Evolutionary conservation across 2,888 invertebrate species (phyloP), one percentile per base, ranked within the genome.

Genomic region (Scaptodrosophila latifasciaeformis): DNA sequence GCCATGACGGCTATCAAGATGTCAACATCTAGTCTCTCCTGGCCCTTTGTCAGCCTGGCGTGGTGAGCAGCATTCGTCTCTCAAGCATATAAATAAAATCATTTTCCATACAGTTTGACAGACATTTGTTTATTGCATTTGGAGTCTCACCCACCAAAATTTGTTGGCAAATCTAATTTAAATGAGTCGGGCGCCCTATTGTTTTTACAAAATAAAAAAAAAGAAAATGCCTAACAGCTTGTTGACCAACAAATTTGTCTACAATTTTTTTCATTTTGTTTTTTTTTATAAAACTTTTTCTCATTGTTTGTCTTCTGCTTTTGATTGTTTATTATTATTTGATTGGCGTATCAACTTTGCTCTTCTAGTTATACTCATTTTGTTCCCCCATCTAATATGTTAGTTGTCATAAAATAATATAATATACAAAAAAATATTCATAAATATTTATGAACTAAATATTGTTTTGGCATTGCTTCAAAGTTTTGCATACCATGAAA

Each of bases 141-240:
- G 24, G 24, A 24, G 4, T 24, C 24, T 31, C 31, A 12, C 2
- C 3, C 6, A 10, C 12, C 31, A 10, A 10, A 4, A 7, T 7
- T 21, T 52, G 39, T 43, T 40, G 43, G 45, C 51, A 57, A 57
- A 57, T 57, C 52, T 52, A 52, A 57, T 57, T 57, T 57, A 52
- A 57, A 57, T 57, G 56, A 57, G 56, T 57, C 52, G 47, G 37
- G 13, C 15, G 45, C 46, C 31, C 37, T 51, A 40, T 47, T 34
- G 45, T 52, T 34, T 15, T 17, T 5, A 2, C 9, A 3, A 27
- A n/a, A n/a, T n/a, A n/a, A n/a, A n/a, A n/a, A n/a, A n/a, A n/a
- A n/a, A n/a, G 43, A 7, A 3, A 24, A 7, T 3, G 24, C 24
- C 7, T 24, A 37, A 37, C 35, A 37, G 35, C 17, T 37, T 37